Evolutionary conservation across 2,113 vertebrate genomes (phyloP), one percentile per base, ranked within the genome.

Genomic region (Acrocephalus kingi): DNA sequence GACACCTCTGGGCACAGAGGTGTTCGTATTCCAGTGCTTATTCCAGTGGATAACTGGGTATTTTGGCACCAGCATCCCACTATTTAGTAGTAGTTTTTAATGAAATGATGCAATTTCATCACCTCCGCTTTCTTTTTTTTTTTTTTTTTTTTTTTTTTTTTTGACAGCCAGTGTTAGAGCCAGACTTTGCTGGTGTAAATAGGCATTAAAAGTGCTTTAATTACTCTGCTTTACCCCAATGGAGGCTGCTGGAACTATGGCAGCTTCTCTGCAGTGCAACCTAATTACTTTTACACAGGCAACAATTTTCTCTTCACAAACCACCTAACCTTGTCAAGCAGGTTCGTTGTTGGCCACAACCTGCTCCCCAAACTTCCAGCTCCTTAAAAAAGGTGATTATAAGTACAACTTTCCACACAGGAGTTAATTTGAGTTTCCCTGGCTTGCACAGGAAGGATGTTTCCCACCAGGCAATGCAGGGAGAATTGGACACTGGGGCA

Each of bases 281-380:
- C 18, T 67, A 76, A 85, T 94, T 80, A 43, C 13, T 31, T 61
- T 52, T 33, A 27, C 35, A 51, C 9, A 35, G 33, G 71, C 52
- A 72, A 39, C 37, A 71, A 59, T 93, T 92, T 94, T 86, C 83
- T 71, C 35, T 71, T 89, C 43, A 62, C 11, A 64, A 39, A 24
- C 33, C 62, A 73, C 31, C 66, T 69, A 33, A 62, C 56, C 62
- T 52, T 84, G 74, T 49, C 73, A 59, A 51, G 7, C 0, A 0
- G 14, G 68, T 63, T 81, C 0, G 1, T 52, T 46, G 90, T 76
- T 92, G 75, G 71, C 71, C 64, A 86, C 23, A 78, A 18, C n/a
- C 35, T 82, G 9, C n/a, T 71, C 31, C 88, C n/a, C 49, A 88
- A 9, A 83, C 31, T 61, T 82, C 43, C 31, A 80, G 14, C n/a